Evolutionary conservation across 2,113 vertebrate genomes (phyloP).

Genomic region (Semnornis frantzii): DNA sequence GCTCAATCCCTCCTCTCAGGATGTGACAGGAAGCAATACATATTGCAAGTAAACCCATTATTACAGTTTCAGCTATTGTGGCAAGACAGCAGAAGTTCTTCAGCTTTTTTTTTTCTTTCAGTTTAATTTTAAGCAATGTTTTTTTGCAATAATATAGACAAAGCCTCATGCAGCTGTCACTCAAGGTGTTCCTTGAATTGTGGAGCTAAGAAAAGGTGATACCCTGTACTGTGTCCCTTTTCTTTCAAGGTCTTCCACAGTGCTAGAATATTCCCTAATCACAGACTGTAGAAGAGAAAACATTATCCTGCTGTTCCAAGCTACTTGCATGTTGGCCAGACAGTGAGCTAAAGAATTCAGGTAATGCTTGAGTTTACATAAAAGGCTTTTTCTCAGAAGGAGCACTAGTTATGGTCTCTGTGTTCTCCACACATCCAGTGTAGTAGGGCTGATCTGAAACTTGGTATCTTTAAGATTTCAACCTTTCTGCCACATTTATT

Average conservation of each 20-base stretch:
- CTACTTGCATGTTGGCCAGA: neutral
- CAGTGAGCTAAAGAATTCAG: constrained; percentile 33
- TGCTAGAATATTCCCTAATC: constrained; percentile 23
- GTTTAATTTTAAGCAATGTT: neutral
- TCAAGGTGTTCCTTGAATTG: neutral
- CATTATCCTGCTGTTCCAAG: neutral
- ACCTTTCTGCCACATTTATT: neutral
- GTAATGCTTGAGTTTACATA: constrained; percentile 1
- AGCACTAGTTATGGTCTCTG: neutral
- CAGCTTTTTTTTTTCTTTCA: neutral
- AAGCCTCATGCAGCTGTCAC: neutral
- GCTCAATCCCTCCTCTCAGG: neutral
- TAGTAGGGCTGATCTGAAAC: neutral
- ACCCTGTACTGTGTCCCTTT: neutral
- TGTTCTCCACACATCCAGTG: neutral
- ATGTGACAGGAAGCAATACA: neutral
- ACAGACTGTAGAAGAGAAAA: neutral
- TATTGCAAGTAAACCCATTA: neutral
- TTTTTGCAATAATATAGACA: neutral
- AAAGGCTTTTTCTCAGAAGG: neutral
- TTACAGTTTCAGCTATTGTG: neutral
- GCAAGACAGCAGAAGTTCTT: neutral
- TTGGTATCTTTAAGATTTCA: neutral
- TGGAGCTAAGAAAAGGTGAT: neutral
- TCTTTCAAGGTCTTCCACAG: neutral